These are phyloP conservation scores for Frankliniella intonsa DNA, from an alignment of 2,888 invertebrate genomes.

Conservation along the genomic window DNA sequence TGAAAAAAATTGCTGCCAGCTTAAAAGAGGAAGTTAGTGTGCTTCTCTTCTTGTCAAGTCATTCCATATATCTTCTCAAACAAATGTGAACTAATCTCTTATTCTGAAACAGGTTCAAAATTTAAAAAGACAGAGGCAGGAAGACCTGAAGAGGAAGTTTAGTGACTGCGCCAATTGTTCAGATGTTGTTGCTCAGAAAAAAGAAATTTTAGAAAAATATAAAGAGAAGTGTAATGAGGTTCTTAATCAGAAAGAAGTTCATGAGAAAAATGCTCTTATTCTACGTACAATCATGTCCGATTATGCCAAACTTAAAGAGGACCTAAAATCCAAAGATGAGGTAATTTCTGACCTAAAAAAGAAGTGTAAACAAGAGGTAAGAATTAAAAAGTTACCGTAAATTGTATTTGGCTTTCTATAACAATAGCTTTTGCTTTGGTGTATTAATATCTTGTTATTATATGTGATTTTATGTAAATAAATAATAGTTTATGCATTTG, in stretches of 20 bases:
- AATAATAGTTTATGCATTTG: background rate
- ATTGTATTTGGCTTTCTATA: background rate
- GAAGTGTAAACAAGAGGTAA: background rate
- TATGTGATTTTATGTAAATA: background rate
- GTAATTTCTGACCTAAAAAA: background rate
- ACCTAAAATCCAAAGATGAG: background rate
- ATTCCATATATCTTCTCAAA: no score
- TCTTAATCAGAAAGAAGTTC: background rate
- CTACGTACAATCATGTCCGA: background rate
- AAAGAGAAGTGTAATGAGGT: background rate
- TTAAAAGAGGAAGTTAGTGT: background rate
- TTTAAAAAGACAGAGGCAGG: background rate
- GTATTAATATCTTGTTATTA: background rate
- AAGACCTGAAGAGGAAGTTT: background rate
- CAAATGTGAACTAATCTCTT: background rate
- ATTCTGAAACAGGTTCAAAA: background rate
- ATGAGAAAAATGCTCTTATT: background rate
- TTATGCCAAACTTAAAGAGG: background rate
- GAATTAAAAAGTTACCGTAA: background rate
- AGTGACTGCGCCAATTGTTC: background rate
- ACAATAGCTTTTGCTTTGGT: background rate
- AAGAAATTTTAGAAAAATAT: constrained; percentile 18
- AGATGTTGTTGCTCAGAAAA: background rate
- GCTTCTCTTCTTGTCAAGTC: no score
- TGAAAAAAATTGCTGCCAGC: background rate